Evolutionary conservation across 1,140 invertebrate species (phyloP).

Genomic region (Drosophila saltans): DNA sequence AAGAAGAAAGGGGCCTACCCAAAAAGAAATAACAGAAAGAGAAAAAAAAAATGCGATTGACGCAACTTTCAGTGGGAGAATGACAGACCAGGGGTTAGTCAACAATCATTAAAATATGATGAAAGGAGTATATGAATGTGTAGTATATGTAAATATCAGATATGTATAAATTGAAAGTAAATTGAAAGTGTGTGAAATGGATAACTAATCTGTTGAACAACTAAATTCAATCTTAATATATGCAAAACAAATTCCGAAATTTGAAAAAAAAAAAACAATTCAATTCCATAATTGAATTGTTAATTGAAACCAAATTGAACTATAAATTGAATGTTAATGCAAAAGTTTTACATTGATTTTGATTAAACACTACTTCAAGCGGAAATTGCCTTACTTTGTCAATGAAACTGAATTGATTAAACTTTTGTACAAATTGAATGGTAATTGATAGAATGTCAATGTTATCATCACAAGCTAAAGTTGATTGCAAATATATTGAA

Average conservation of each 20-base stretch:
- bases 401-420: not conserved
- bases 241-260: not conserved
- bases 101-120: constrained; percentile 7
- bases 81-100: constrained; percentile 1
- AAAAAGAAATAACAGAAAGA: not conserved
- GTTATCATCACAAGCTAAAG: not conserved
- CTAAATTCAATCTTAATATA: not conserved
- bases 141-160: constrained; percentile 1
- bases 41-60: not conserved
- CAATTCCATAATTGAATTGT: no score
- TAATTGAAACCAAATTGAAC: no score
- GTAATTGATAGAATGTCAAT: not conserved
- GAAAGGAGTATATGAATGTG: not conserved
- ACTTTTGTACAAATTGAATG: not conserved
- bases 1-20: not conserved
- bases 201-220: not conserved
- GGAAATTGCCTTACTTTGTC: not conserved
- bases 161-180: not conserved
- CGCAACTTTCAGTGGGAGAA: constrained; percentile 11
- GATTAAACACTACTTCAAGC: no score
- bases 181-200: constrained; percentile 4
- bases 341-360: no score
- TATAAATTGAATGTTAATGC: not conserved
- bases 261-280: no score
- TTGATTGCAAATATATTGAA: not conserved